A percentile compares a stretch with the other conserved stretches of the same genome.
phyloP scores from a whole-genome alignment of 2,888 invertebrate species.

The Drosophila subquinaria region DNA sequence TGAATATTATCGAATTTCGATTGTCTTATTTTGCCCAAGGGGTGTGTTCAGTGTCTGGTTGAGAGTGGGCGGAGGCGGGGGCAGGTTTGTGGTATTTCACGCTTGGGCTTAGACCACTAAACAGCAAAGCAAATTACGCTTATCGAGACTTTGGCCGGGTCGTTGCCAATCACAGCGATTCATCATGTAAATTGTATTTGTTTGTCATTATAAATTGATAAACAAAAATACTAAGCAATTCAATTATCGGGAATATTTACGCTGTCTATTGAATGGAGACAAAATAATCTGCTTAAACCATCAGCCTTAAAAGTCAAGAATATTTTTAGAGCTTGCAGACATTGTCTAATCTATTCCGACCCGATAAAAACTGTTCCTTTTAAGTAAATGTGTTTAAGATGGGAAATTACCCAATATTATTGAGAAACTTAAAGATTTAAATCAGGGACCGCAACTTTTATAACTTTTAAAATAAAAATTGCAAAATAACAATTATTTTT shows the following conservation, averaged over 20 bases:
- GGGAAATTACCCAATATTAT: too few relatives aligned
- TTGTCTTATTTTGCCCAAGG: conserved; percentile 66
- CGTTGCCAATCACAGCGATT: conserved; percentile 20
- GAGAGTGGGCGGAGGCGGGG: neutral
- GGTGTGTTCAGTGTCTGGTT: conserved; percentile 2
- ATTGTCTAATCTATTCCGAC: too few relatives aligned
- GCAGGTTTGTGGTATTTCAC: conserved; percentile 20
- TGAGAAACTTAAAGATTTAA: too few relatives aligned
- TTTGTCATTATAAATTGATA: conserved; percentile 25
- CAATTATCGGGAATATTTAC: neutral
- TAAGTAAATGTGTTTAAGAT: too few relatives aligned
- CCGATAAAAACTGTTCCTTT: too few relatives aligned
- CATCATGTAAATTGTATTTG: conserved; percentile 21
- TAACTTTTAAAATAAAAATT: too few relatives aligned
- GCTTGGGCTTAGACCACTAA: conserved; percentile 39
- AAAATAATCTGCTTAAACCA: too few relatives aligned
- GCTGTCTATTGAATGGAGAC: neutral
- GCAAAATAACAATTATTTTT: too few relatives aligned
- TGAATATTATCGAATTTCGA: conserved; percentile 78
- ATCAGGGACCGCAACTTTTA: too few relatives aligned
- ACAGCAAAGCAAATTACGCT: conserved; percentile 52
- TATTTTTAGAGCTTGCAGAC: too few relatives aligned
- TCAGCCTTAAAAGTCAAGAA: too few relatives aligned
- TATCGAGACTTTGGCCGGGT: conserved; percentile 18
- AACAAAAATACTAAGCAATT: neutral